Base-by-base conservation (phyloP, 2,888 invertebrate species). In the Caenorhabditis uteleia region DNA sequence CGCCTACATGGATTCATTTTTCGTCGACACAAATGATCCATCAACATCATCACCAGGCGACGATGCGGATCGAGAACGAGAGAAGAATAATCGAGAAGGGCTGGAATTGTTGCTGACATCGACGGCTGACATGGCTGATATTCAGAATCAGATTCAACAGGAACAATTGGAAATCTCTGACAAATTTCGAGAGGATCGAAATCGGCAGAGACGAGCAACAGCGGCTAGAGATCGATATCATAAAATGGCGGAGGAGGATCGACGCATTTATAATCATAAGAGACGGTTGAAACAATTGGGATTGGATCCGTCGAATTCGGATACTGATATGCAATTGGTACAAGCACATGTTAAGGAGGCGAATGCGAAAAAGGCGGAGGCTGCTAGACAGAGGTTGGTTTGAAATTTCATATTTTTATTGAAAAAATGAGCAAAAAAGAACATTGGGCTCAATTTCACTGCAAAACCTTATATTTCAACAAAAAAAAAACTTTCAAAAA, bases 211-310 rank as follows among this genome's bases (percentile, higher is more conserved):
- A 40, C 47, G 81, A 25, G 81, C 81, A 7, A 80, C 77, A 10
- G 74, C 77, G 4, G 81, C 81, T 1, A 53, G 80, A 16, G 54
- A 64, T 1, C 49, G 82, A 14, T 81, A 81, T 55, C 82, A 82
- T 44, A 39, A 74, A 40, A 79, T 78, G 75, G 57, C 57, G 14
- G 72, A 73, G 29, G 51, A 51, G 6, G 68, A 75, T 50, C 44
- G 75, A 14, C 49, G 64, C 18, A 25, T 42, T 2, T 76, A 69
- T 51, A 76, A 76, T 51, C 62, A 68, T 16, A 36, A 62, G 8
- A 56, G 75, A 23, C 61, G 75, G 1, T 29, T 74, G 25, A 48
- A 55, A n/a, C 58, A 61, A 26, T 40, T 70, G 4, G 72, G 74
- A 8, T 38, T 74, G 6, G 70, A 69, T 42, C 69, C 68, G 3